Evolutionary conservation across 2,113 vertebrate genomes (phyloP).

Genomic region (Orientallactaga bullata): DNA sequence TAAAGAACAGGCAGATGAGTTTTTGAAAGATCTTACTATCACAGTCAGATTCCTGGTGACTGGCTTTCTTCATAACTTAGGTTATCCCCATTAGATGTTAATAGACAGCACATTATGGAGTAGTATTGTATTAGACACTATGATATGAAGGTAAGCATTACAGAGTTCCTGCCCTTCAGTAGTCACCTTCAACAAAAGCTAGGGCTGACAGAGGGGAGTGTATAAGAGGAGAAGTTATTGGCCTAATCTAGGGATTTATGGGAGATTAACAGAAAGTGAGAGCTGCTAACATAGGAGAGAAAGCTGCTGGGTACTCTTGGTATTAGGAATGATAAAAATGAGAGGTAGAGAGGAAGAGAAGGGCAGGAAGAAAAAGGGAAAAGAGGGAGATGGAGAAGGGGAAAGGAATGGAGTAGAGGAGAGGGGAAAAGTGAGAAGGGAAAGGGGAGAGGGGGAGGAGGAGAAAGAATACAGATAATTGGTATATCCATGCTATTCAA

Average conservation of each 20-base stretch:
- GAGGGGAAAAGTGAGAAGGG: too few relatives aligned
- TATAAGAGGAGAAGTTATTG: background rate
- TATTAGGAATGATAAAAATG: background rate
- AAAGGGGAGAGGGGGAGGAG: too few relatives aligned
- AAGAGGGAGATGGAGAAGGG: too few relatives aligned
- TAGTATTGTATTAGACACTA: background rate
- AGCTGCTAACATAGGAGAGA: background rate
- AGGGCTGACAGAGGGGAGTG: background rate
- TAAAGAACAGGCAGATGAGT: conserved; percentile 11
- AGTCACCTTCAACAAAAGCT: background rate
- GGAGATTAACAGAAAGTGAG: background rate
- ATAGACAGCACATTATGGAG: background rate
- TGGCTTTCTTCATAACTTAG: background rate
- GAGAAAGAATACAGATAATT: background rate
- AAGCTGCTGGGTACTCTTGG: background rate
- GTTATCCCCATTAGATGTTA: conserved; percentile 2
- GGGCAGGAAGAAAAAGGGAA: too few relatives aligned
- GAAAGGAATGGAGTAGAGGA: too few relatives aligned
- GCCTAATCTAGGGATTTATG: background rate
- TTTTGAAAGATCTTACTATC: conserved; percentile 42
- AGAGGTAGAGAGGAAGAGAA: background rate
- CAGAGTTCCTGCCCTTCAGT: background rate
- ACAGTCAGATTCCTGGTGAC: background rate
- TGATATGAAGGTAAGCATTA: background rate
- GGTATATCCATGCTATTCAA: background rate